These are phyloP conservation scores for Ceyx melanurus DNA, from an alignment of 2,113 vertebrate species.

Conservation along the genomic window DNA sequence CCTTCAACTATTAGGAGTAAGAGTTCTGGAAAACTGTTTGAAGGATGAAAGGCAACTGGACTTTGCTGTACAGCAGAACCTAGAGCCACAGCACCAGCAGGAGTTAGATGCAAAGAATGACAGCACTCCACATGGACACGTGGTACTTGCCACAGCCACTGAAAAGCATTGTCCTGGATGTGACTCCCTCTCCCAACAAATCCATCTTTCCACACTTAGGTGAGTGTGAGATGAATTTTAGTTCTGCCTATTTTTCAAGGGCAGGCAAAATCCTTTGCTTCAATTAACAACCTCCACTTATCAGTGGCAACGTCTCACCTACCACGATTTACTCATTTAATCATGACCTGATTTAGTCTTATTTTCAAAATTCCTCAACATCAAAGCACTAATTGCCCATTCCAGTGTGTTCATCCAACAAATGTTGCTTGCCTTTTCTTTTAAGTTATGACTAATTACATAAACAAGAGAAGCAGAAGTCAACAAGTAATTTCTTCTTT, in stretches of 20 bases:
- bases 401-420: not conserved
- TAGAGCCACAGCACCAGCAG: not conserved
- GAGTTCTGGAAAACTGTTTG: not conserved
- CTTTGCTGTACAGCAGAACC: not conserved
- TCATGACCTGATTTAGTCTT: not conserved
- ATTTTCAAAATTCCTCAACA: not conserved
- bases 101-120: not conserved
- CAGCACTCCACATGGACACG: rapidly evolving
- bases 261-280: not conserved
- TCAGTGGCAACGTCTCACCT: not conserved
- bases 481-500: not conserved
- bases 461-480: not conserved
- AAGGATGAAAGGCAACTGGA: not conserved
- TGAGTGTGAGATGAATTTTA: not conserved
- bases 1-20: not conserved
- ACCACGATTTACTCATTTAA: not conserved
- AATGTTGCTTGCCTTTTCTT: not conserved
- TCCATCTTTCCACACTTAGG: not conserved
- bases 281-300: not conserved
- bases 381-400: not conserved
- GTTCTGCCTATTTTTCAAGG: not conserved
- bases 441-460: not conserved
- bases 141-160: not conserved
- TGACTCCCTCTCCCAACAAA: rapidly evolving
- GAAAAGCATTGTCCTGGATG: not conserved